Conservation (phyloP, 2,113 vertebrate species). For the Alligator sinensis region DNA sequence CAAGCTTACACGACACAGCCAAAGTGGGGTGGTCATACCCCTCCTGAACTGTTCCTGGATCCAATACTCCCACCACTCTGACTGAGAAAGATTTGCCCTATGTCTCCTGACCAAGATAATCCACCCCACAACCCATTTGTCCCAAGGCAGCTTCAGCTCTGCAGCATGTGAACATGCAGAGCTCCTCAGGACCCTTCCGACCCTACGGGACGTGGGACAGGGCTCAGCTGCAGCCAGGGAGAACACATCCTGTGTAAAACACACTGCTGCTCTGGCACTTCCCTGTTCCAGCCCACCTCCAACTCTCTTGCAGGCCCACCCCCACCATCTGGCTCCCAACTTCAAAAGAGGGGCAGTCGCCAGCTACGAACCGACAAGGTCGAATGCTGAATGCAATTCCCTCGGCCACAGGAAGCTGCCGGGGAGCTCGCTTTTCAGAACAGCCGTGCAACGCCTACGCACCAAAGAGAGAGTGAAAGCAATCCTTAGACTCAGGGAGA, state of each 20-base stretch:
- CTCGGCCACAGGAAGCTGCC: background rate
- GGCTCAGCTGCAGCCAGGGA: background rate
- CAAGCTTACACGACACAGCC: too few species aligned
- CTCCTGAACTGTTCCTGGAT: too few species aligned
- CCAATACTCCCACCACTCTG: background rate
- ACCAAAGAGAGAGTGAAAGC: background rate
- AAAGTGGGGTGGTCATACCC: too few species aligned
- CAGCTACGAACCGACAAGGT: background rate
- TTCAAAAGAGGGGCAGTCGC: background rate
- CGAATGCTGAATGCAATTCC: background rate
- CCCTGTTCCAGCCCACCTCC: fast-evolving
- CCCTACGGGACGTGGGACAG: fast-evolving
- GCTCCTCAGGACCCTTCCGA: background rate
- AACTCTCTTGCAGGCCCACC: fast-evolving
- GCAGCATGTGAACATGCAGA: background rate
- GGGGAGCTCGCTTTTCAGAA: background rate
- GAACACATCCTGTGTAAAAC: background rate
- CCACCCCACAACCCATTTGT: background rate
- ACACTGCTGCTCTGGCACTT: background rate
- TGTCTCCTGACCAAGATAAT: background rate
- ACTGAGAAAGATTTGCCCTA: background rate
- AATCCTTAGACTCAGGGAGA: background rate
- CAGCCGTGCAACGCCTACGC: background rate
- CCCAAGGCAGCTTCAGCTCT: background rate
- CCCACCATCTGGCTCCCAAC: background rate